phyloP scores from a whole-genome alignment of 2,113 vertebrate species.

The Megatriorchis doriae region DNA sequence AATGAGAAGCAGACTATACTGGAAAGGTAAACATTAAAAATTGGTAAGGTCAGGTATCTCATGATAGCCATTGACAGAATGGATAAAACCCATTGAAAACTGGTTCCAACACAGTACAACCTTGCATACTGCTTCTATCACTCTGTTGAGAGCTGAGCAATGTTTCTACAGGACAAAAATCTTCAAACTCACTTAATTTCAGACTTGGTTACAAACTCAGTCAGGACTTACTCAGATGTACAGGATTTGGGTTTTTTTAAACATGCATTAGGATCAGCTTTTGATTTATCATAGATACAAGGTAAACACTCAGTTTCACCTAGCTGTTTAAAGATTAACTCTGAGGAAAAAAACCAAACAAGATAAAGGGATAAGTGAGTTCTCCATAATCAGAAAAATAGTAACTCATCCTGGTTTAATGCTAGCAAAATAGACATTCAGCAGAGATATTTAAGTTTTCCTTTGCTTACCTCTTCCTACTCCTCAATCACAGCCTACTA shows the following conservation, averaged over 20 bases:
- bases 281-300: neutral
- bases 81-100: neutral
- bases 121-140: neutral
- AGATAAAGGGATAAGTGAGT: neutral
- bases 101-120: neutral
- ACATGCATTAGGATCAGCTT: neutral
- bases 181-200: fast-evolving
- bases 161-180: neutral
- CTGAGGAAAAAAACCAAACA: fast-evolving
- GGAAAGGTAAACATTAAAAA: neutral
- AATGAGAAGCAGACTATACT: neutral
- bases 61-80: neutral
- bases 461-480: neutral
- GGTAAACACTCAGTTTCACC: neutral
- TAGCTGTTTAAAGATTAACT: neutral
- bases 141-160: neutral
- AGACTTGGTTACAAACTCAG: neutral
- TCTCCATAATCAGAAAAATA: neutral
- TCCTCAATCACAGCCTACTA: neutral
- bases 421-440: neutral
- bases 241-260: neutral
- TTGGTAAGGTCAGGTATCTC: neutral
- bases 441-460: neutral
- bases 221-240: neutral
- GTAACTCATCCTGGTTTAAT: neutral